A percentile compares a stretch with the other conserved stretches of the same genome.
phyloP scores from a whole-genome alignment of 2,797 vertebrate genomes.

The Smutsia temminckii region DNA sequence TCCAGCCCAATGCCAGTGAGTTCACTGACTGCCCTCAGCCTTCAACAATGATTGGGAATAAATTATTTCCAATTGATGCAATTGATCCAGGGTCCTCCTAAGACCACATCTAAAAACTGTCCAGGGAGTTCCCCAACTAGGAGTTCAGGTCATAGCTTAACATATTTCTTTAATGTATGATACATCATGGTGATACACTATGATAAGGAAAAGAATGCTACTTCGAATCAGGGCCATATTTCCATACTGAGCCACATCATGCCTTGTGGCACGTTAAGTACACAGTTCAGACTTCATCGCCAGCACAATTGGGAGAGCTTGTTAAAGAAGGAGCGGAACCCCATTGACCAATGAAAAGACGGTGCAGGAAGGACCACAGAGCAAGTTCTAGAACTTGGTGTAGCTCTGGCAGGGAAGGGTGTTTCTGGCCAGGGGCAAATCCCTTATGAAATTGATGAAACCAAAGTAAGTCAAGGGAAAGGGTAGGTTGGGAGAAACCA shows the following conservation, averaged over 20 bases:
- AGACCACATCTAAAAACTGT: not conserved
- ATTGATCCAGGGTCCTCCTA: not conserved
- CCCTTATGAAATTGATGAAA: too few species aligned
- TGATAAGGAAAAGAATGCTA: not conserved
- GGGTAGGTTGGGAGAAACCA: too few species aligned
- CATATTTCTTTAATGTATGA: too few species aligned
- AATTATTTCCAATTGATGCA: not conserved
- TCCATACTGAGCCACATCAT: rapidly evolving
- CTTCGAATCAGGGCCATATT: rapidly evolving
- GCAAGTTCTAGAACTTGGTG: not conserved
- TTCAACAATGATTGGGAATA: not conserved
- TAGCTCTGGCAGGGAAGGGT: too few species aligned
- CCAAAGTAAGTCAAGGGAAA: too few species aligned
- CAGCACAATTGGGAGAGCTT: rapidly evolving
- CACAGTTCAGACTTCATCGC: not conserved
- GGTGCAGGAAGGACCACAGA: not conserved
- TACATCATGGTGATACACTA: not conserved
- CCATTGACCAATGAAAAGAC: rapidly evolving
- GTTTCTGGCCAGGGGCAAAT: too few species aligned
- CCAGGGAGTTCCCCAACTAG: not conserved
- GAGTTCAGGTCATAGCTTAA: not conserved
- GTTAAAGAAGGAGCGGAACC: not conserved
- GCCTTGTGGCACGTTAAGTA: too few species aligned
- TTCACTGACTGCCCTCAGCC: not conserved
- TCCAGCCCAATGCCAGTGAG: not conserved